Evolutionary conservation across 2,113 vertebrate genomes (phyloP).

Genomic region (Lagopus muta): DNA sequence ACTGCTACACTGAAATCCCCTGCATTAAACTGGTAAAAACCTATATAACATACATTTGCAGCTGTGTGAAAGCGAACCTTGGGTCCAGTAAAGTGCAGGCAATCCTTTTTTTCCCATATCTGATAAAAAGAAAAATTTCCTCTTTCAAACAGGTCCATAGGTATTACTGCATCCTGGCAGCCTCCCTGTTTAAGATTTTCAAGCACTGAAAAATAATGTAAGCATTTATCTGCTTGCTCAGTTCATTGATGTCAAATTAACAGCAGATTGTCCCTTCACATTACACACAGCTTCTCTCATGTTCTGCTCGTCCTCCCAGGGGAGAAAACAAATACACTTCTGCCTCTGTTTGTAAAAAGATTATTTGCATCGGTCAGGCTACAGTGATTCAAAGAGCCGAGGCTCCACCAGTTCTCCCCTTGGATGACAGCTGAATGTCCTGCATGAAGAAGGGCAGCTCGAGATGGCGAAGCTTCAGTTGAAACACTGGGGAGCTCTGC

Average conservation of each 20-base stretch:
- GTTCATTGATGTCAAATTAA: slow-evolving; percentile 6
- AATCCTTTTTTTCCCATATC: background rate
- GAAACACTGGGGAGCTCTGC: fast-evolving
- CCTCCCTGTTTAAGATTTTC: background rate
- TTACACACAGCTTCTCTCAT: background rate
- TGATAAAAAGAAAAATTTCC: background rate
- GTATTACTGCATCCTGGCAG: background rate
- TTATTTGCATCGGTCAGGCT: background rate
- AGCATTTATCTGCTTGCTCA: background rate
- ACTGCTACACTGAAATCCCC: background rate
- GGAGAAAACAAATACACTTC: background rate
- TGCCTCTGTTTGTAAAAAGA: background rate
- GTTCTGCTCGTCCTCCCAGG: background rate
- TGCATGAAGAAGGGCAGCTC: background rate
- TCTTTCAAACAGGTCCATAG: background rate
- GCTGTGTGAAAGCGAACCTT: background rate
- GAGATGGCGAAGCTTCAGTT: background rate
- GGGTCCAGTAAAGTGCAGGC: background rate
- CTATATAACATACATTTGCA: background rate
- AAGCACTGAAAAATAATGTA: background rate
- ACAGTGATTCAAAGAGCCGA: background rate
- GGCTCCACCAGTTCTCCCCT: background rate
- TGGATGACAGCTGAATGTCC: background rate
- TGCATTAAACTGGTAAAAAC: background rate
- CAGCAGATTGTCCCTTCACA: background rate